Conservation (phyloP, 2,888 invertebrate genomes). For the Epistrophe grossulariae region DNA sequence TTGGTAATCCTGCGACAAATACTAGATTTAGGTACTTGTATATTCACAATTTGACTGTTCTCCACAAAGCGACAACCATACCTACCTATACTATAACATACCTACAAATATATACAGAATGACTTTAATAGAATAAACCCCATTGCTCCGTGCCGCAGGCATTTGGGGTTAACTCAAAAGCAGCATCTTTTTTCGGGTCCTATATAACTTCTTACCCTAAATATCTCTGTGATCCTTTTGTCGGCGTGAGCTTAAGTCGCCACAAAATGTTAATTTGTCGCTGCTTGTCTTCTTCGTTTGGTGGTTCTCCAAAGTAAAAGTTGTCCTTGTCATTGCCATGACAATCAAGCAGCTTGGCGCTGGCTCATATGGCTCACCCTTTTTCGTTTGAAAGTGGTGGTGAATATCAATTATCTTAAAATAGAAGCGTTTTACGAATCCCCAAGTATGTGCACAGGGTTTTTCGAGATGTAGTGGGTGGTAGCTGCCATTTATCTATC, state of each 20-base stretch:
- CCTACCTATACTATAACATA: too few species aligned
- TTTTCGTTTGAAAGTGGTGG: conserved; percentile 48
- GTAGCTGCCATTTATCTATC: conserved; percentile 35
- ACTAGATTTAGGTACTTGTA: conserved; percentile 23
- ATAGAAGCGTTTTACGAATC: conserved; percentile 67
- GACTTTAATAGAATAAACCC: conserved; percentile 30
- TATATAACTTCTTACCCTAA: conserved; percentile 19
- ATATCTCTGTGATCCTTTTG: conserved; percentile 59
- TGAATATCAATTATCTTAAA: conserved; percentile 74
- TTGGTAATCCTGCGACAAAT: conserved; percentile 62
- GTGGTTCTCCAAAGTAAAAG: conserved; percentile 13
- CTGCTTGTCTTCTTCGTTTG: conserved; percentile 41
- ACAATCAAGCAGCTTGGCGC: conserved; percentile 57
- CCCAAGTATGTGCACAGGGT: conserved; percentile 62
- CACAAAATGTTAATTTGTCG: conserved; percentile 73
- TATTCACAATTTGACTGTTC: conserved; percentile 26
- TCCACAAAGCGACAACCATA: conserved; percentile 32
- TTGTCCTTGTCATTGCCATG: conserved; percentile 53
- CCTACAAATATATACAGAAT: conserved; percentile 1
- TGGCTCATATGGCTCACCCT: conserved; percentile 31
- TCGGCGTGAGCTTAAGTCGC: conserved; percentile 69
- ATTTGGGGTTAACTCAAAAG: conserved; percentile 44
- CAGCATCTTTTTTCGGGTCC: conserved; percentile 28
- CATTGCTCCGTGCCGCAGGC: conserved; percentile 43
- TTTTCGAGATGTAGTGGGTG: conserved; percentile 17